phyloP scores from a whole-genome alignment of 2,797 vertebrate species.

The Siniperca scherzeri region DNA sequence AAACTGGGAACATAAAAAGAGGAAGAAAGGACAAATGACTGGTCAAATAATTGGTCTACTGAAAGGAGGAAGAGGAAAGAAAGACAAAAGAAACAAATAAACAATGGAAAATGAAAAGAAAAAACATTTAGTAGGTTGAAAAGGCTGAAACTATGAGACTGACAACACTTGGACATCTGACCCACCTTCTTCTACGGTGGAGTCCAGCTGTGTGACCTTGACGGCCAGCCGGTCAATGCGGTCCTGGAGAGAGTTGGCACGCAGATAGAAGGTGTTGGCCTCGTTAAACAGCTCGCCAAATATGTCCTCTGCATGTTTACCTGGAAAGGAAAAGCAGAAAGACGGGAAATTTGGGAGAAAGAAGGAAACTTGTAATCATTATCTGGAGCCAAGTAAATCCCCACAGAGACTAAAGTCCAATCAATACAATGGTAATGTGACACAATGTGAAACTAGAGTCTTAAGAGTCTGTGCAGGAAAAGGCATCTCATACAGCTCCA shows the following conservation, averaged over 20 bases:
- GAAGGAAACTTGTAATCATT: conserved; percentile 50
- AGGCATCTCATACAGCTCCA: conserved; percentile 39
- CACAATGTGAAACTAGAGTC: conserved; percentile 55
- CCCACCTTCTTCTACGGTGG: conserved; percentile 98
- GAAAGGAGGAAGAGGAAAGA: not conserved
- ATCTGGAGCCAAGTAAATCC: conserved; percentile 49
- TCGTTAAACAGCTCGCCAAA: conserved; percentile 98
- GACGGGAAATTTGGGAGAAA: conserved; percentile 35
- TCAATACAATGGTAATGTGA: conserved; percentile 72
- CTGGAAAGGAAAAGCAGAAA: conserved; percentile 72
- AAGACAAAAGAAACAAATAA: not conserved
- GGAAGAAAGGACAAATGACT: conserved; percentile 30
- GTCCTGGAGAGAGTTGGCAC: conserved; percentile 98
- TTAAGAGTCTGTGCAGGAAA: conserved; percentile 60
- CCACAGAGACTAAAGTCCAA: conserved; percentile 41
- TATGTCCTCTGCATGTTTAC: conserved; percentile 99
- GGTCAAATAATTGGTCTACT: not conserved
- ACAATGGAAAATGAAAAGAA: not conserved
- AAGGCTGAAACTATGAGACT: not conserved
- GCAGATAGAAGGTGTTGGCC: conserved; percentile 97
- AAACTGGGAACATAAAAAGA: conserved; percentile 85
- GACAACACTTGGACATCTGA: conserved; percentile 45
- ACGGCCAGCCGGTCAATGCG: conserved; percentile 97
- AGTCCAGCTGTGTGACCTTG: conserved; percentile 99
- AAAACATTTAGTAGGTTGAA: not conserved